phyloP scores from a whole-genome alignment of 2,113 vertebrate genomes.

The Larimichthys polyactis region DNA sequence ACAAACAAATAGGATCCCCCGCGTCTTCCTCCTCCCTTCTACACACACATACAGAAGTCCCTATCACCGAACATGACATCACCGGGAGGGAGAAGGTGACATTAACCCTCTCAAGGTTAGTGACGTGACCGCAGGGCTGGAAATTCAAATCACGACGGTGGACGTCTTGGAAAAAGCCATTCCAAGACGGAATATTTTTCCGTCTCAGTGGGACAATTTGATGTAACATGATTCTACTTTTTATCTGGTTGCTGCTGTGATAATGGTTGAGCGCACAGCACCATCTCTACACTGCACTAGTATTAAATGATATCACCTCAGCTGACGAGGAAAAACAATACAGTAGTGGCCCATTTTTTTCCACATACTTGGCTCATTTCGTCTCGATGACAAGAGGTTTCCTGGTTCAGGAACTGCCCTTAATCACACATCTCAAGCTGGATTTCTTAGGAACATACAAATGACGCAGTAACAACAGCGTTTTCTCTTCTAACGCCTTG shows the following conservation, averaged over 20 bases:
- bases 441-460: neutral
- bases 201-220: neutral
- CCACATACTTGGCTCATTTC: neutral
- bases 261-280: neutral
- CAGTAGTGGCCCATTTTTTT: neutral
- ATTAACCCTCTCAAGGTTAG: slow-evolving; percentile 68
- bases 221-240: neutral
- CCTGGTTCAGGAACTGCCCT: neutral
- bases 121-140: slow-evolving; percentile 39
- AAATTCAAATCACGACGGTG: slow-evolving; percentile 30
- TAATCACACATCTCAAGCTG: neutral
- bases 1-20: slow-evolving; percentile 80
- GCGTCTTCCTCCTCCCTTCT: slow-evolving; percentile 19
- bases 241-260: neutral
- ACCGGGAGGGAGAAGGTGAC: slow-evolving; percentile 59
- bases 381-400: neutral
- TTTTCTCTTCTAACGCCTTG: neutral
- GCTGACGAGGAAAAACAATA: no score
- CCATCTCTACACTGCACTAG: neutral
- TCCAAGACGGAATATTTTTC: neutral
- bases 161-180: slow-evolving; percentile 20
- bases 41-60: slow-evolving; percentile 30
- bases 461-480: neutral
- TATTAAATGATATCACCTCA: neutral
- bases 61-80: slow-evolving; percentile 66